Conservation (phyloP, 2,888 invertebrate species). For the Latrodectus hesperus region DNA sequence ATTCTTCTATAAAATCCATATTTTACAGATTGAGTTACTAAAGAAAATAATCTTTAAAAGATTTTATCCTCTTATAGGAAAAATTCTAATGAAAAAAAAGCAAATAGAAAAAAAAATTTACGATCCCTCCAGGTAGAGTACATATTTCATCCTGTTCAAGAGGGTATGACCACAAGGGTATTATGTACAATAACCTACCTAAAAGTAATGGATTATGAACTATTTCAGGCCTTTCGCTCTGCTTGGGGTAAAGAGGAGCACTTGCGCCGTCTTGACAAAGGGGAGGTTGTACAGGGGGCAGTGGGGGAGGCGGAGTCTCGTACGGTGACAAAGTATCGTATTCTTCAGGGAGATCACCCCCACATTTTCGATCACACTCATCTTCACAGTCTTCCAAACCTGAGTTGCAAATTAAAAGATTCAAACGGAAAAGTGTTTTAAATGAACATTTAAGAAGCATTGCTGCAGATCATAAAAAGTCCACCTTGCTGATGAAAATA, state of each 20-base stretch:
- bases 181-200: constrained; percentile 56
- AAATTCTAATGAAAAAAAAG: no score
- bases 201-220: constrained; percentile 64
- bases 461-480: no score
- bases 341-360: constrained; percentile 62
- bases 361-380: constrained; percentile 60
- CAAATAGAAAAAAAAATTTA: no score
- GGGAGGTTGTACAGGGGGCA: constrained; percentile 58
- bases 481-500: no score
- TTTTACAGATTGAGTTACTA: no score
- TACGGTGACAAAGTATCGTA: constrained; percentile 60
- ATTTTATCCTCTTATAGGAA: no score
- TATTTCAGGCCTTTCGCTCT: constrained; percentile 63
- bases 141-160: no score
- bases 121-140: no score
- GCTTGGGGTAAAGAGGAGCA: constrained; percentile 62
- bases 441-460: no score
- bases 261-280: constrained; percentile 57
- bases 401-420: constrained; percentile 49
- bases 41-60: no score
- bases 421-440: no score
- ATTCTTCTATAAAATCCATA: no score
- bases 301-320: constrained; percentile 54
- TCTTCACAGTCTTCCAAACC: constrained; percentile 67
- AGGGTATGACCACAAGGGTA: not conserved